Conservation (phyloP, 2,113 vertebrate genomes). For the Rousettus leschenaultii region DNA sequence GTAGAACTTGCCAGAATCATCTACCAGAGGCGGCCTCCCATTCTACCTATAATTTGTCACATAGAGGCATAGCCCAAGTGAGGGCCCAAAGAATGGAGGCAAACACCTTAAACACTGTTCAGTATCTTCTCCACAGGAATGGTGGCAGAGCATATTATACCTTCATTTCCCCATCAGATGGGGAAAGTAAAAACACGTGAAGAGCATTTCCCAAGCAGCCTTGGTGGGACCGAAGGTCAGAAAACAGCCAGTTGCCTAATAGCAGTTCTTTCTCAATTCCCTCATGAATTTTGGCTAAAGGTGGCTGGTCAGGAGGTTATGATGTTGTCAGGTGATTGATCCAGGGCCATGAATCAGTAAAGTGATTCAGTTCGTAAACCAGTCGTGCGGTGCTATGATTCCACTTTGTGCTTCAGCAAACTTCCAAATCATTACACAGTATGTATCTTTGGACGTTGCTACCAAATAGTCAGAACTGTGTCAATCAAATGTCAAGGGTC, state of each 20-base stretch:
- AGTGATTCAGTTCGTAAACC: not conserved
- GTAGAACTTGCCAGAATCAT: not conserved
- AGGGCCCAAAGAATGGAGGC: not conserved
- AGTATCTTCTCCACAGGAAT: not conserved
- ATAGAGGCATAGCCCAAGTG: not conserved
- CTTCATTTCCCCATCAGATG: not conserved
- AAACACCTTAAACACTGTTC: not conserved
- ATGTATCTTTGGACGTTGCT: not conserved
- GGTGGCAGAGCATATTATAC: not conserved
- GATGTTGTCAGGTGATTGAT: not conserved
- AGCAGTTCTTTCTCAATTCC: constrained; percentile 21
- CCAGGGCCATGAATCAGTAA: not conserved
- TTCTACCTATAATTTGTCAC: not conserved
- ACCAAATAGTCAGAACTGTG: not conserved
- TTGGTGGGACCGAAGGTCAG: not conserved
- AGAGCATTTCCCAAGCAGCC: not conserved
- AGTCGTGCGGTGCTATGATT: not conserved
- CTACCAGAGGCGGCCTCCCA: not conserved
- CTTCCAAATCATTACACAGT: not conserved
- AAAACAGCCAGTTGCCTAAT: constrained; percentile 34
- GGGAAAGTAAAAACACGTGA: not conserved
- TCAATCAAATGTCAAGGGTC: not conserved
- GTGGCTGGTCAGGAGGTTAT: constrained; percentile 26
- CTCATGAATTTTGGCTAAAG: constrained; percentile 38
- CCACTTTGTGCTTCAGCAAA: not conserved